A percentile compares a stretch with the other conserved stretches of the same genome.
Evolutionary conservation across 1,140 invertebrate species (phyloP).

Genomic region (Habropoda laboriosa): DNA sequence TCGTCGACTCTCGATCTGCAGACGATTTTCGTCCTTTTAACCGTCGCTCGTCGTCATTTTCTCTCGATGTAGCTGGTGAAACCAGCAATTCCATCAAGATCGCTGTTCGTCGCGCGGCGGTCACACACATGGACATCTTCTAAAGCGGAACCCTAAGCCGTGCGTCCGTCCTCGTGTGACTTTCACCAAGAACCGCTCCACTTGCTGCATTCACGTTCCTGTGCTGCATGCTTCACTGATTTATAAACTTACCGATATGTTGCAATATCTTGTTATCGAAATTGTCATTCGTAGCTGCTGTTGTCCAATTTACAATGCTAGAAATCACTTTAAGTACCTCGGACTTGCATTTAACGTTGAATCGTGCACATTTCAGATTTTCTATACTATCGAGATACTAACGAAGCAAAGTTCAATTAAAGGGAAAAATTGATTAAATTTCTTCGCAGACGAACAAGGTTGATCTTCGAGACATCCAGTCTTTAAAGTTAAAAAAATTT

Average conservation of each 20-base stretch:
- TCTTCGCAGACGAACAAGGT: too few relatives aligned
- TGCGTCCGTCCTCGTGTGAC: conserved; percentile 60
- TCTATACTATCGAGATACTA: too few relatives aligned
- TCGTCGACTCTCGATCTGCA: background rate
- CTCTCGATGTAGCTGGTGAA: conserved; percentile 17
- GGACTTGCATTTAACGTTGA: too few relatives aligned
- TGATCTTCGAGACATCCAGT: too few relatives aligned
- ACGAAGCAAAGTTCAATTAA: too few relatives aligned
- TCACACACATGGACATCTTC: conserved; percentile 40
- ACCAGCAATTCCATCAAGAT: conserved; percentile 32
- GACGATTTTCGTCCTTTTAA: background rate
- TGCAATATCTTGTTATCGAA: conserved; percentile 5
- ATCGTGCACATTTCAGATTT: too few relatives aligned
- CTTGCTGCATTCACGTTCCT: conserved; percentile 59
- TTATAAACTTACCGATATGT: conserved; percentile 53
- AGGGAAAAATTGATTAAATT: too few relatives aligned
- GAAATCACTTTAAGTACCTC: too few relatives aligned
- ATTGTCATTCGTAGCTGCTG: too few relatives aligned
- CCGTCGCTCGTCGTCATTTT: background rate
- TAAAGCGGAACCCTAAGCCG: conserved; percentile 39
- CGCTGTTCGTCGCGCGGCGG: conserved; percentile 20
- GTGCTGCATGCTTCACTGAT: conserved; percentile 45
- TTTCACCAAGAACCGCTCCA: conserved; percentile 77
- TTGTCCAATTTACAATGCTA: too few relatives aligned
- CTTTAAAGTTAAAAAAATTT: too few relatives aligned